Percentiles rank a stretch among this genome's conserved stretches.
Evolutionary conservation across 2,113 vertebrate species (phyloP).

Genomic region (Phalacrocorax pelagicus): DNA sequence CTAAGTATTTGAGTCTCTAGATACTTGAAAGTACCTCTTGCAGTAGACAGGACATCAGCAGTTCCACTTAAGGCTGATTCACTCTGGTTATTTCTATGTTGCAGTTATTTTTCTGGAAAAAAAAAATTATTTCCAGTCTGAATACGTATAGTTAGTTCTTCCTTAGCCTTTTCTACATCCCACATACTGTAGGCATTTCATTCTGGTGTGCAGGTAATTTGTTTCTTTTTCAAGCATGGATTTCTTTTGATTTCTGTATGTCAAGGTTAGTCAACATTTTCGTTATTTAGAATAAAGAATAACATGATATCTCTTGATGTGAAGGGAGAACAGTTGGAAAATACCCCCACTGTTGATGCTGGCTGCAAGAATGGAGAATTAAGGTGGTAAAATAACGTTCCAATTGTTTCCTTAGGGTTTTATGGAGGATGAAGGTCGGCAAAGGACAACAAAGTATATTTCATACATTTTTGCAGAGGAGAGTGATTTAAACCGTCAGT

Average conservation of each 20-base stretch:
- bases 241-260: background rate
- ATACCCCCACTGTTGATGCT: background rate
- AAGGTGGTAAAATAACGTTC: background rate
- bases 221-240: background rate
- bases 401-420: constrained; percentile 80
- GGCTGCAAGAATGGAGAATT: background rate
- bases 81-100: background rate
- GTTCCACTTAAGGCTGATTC: background rate
- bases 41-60: background rate
- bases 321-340: background rate
- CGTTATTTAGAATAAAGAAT: background rate
- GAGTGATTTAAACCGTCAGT: constrained; percentile 85
- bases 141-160: background rate
- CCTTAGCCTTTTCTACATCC: background rate
- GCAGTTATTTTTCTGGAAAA: background rate
- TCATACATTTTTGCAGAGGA: constrained; percentile 85
- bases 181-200: background rate
- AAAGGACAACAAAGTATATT: constrained; percentile 93
- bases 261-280: background rate
- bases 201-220: background rate
- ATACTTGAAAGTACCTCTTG: background rate
- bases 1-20: background rate
- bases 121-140: background rate
- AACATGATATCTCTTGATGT: background rate
- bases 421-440: constrained; percentile 95